These are phyloP conservation scores for Bombus consobrinus DNA, from an alignment of 1,140 invertebrate genomes.

Conservation along the genomic window DNA sequence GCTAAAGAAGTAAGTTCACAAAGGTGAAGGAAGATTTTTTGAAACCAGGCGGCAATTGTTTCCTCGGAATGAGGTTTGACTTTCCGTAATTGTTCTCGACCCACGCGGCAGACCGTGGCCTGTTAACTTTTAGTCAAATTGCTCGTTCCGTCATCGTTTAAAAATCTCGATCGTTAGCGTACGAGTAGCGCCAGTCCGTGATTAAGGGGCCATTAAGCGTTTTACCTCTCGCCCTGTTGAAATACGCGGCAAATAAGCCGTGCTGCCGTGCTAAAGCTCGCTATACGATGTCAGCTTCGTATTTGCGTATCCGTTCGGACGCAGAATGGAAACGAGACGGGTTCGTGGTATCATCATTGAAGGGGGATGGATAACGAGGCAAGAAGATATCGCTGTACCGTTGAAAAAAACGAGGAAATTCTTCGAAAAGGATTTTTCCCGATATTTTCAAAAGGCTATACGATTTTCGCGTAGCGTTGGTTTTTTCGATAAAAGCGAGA, in stretches of 20 bases:
- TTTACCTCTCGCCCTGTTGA: not conserved
- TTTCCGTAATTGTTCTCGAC: not conserved
- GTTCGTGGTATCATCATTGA: too few species aligned
- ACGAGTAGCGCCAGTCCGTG: not conserved
- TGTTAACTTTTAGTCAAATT: not conserved
- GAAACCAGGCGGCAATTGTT: not conserved
- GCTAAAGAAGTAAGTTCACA: not conserved
- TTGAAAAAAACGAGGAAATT: too few species aligned
- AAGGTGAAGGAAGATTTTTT: not conserved
- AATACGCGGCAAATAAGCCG: not conserved
- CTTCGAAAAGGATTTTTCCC: too few species aligned
- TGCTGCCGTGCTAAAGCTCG: not conserved
- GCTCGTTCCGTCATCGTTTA: not conserved
- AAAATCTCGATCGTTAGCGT: not conserved
- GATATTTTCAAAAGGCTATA: too few species aligned
- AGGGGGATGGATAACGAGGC: too few species aligned
- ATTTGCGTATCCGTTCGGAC: not conserved
- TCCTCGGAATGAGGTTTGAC: not conserved
- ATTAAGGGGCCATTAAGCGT: constrained; percentile 15
- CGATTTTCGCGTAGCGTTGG: too few species aligned
- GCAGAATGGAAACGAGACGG: too few species aligned
- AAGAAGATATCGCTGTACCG: too few species aligned
- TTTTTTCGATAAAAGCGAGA: too few species aligned
- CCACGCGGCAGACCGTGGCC: not conserved
- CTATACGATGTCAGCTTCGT: not conserved